phyloP scores from a whole-genome alignment of 2,888 invertebrate genomes.

The Adelognathus sp. region DNA sequence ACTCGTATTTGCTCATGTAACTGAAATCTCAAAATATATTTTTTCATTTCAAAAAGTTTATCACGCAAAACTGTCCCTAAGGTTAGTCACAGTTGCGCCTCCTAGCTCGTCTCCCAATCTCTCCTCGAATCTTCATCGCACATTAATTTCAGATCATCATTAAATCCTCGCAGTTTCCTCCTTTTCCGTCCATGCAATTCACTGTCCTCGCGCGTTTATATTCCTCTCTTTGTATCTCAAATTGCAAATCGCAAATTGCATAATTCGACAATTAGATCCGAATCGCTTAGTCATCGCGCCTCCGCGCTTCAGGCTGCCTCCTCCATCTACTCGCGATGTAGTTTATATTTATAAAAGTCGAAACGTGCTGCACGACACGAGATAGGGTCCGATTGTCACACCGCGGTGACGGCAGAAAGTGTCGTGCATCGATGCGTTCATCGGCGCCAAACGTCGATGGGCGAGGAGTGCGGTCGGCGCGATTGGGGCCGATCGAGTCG shows the following conservation, averaged over 20 bases:
- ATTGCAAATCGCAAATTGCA: not conserved
- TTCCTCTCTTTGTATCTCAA: too few species aligned
- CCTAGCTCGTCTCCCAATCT: not conserved
- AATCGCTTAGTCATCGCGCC: not conserved
- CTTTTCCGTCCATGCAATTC: not conserved
- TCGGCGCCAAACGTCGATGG: slow-evolving; percentile 36
- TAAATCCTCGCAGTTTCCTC: not conserved
- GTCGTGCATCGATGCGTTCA: slow-evolving; percentile 55
- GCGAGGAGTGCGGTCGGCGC: slow-evolving; percentile 22
- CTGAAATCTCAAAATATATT: too few species aligned
- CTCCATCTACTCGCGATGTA: not conserved
- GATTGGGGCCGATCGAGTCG: slow-evolving; percentile 51
- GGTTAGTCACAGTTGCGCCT: not conserved
- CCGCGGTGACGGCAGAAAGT: slow-evolving; percentile 20
- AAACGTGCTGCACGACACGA: slow-evolving; percentile 26
- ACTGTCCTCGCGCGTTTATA: not conserved
- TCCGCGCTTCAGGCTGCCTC: not conserved
- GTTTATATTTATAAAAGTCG: not conserved
- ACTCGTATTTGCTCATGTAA: too few species aligned
- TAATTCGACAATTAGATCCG: slow-evolving; percentile 2
- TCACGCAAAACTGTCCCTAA: not conserved
- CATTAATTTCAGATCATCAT: not conserved
- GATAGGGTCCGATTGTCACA: slow-evolving; percentile 13
- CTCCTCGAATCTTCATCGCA: not conserved
- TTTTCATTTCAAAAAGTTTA: too few species aligned